These are phyloP conservation scores for Aelia acuminata DNA, from an alignment of 2,888 invertebrate species.

Conservation along the genomic window DNA sequence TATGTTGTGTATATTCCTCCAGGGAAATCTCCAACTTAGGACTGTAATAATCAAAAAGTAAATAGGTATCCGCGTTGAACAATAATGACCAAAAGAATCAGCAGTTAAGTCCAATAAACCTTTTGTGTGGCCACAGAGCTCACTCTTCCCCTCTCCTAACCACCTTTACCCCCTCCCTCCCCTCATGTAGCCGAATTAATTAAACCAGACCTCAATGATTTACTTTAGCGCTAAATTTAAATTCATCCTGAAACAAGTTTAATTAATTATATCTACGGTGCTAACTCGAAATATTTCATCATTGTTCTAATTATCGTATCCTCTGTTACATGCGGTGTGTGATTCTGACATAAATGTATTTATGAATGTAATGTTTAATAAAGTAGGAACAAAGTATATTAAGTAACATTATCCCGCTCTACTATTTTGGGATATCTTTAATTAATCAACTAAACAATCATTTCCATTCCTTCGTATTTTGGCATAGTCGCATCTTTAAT, in stretches of 20 bases:
- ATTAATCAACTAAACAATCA: too few relatives aligned
- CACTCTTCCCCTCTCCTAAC: not conserved
- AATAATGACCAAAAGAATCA: not conserved
- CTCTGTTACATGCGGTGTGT: not conserved
- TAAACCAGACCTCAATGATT: conserved; percentile 21
- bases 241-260: not conserved
- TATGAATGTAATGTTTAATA: not conserved
- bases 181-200: not conserved
- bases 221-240: not conserved
- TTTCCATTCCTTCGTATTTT: too few relatives aligned
- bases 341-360: not conserved
- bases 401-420: too few relatives aligned
- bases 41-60: too few relatives aligned
- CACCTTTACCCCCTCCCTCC: not conserved
- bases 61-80: too few relatives aligned
- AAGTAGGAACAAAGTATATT: not conserved
- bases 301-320: not conserved
- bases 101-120: not conserved
- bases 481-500: too few relatives aligned
- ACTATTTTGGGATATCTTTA: too few relatives aligned
- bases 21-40: not conserved
- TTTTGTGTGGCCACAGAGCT: not conserved
- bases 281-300: not conserved
- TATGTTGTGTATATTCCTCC: not conserved
- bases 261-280: not conserved